A percentile compares a stretch with the other conserved stretches of the same genome.
These are phyloP conservation scores for Pipistrellus nathusii DNA, from an alignment of 2,797 vertebrate genomes.

Conservation along the genomic window DNA sequence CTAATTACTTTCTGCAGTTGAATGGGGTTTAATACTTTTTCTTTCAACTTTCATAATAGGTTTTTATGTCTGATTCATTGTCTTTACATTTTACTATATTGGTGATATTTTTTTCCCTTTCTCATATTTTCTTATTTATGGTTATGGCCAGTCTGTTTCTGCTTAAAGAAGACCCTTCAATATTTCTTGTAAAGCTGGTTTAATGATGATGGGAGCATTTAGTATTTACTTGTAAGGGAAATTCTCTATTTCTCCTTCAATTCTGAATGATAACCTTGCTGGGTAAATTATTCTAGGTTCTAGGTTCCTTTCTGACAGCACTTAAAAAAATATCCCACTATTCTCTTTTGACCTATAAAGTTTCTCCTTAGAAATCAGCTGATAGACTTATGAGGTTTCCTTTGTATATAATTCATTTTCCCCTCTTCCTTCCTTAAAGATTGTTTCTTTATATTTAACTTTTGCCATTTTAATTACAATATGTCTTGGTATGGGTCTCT, in stretches of 20 bases:
- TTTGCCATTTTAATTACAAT: not conserved
- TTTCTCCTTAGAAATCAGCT: not conserved
- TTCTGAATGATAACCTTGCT: not conserved
- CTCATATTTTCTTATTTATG: not conserved
- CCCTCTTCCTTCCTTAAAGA: not conserved
- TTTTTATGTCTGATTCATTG: not conserved
- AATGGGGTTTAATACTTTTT: not conserved
- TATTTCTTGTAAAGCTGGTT: not conserved
- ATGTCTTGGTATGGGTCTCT: not conserved
- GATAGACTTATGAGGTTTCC: not conserved
- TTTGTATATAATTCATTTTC: not conserved
- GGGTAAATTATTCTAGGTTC: not conserved
- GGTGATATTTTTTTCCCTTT: not conserved
- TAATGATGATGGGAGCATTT: not conserved
- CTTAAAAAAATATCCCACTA: not conserved
- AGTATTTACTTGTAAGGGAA: not conserved
- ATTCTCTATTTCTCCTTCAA: not conserved
- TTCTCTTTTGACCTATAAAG: not conserved
- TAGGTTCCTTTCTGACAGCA: not conserved
- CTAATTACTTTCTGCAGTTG: not conserved
- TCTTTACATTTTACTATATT: not conserved
- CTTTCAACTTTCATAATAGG: not conserved
- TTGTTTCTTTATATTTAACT: not conserved
- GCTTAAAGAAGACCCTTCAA: not conserved
- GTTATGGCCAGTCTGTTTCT: not conserved